A percentile compares a stretch with the other conserved stretches of the same genome.
These are phyloP conservation scores for Potamarius usumacintae DNA, from an alignment of 2,113 vertebrate genomes.

Conservation along the genomic window DNA sequence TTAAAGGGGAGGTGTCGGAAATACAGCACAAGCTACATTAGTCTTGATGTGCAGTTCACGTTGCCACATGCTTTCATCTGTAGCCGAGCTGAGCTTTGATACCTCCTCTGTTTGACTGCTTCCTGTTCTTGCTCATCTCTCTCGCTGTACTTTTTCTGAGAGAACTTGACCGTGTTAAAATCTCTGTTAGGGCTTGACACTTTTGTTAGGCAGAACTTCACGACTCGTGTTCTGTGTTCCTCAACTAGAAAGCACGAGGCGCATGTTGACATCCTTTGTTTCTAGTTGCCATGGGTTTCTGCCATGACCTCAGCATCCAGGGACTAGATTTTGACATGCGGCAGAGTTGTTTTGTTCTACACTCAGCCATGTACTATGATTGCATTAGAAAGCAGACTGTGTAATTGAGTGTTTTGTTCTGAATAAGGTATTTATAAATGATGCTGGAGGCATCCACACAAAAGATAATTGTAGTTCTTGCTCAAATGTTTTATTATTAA, in stretches of 20 bases:
- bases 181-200: not conserved
- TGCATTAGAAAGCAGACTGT: not conserved
- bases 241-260: slow-evolving; percentile 20
- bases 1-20: not conserved
- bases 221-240: not conserved
- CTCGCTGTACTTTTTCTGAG: not conserved
- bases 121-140: not conserved
- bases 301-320: slow-evolving; percentile 52
- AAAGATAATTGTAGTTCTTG: not conserved
- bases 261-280: slow-evolving; percentile 58
- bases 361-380: not conserved
- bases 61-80: not conserved
- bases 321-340: slow-evolving; percentile 49
- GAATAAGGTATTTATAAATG: not conserved
- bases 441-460: not conserved
- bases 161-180: not conserved
- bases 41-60: not conserved
- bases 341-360: slow-evolving; percentile 30
- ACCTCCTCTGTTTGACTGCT: not conserved
- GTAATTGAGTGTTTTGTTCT: not conserved
- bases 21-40: not conserved
- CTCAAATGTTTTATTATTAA: not conserved
- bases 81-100: not conserved
- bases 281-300: slow-evolving; percentile 58
- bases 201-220: not conserved